These are phyloP conservation scores for Peribatodes rhomboidaria DNA, from an alignment of 2,888 invertebrate genomes.

Conservation along the genomic window DNA sequence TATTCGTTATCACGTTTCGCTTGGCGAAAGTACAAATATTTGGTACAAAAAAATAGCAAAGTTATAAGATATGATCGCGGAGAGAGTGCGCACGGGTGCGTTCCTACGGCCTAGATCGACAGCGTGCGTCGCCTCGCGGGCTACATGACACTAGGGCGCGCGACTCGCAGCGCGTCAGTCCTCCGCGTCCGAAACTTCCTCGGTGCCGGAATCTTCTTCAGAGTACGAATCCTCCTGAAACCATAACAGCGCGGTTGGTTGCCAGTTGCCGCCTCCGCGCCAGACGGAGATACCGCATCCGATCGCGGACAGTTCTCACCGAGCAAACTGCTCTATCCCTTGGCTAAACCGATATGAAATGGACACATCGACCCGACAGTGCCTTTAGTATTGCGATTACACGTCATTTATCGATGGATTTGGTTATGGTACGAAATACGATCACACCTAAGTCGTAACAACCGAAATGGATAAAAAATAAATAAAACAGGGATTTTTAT, in stretches of 20 bases:
- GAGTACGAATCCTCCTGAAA: constrained; percentile 86
- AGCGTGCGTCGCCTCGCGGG: constrained; percentile 51
- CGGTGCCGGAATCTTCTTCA: constrained; percentile 82
- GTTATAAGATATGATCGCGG: constrained; percentile 67
- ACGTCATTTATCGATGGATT: not conserved
- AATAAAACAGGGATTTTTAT: no score
- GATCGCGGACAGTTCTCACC: constrained; percentile 7
- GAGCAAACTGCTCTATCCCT: constrained; percentile 2
- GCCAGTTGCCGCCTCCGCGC: constrained; percentile 54
- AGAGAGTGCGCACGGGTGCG: constrained; percentile 43
- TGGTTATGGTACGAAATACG: not conserved
- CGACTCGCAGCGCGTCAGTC: constrained; percentile 72
- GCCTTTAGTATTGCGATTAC: not conserved
- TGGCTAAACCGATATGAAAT: constrained; percentile 13
- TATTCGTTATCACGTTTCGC: constrained; percentile 62
- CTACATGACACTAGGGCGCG: constrained; percentile 60
- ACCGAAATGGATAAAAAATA: no score
- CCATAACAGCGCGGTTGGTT: constrained; percentile 78
- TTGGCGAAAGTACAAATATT: constrained; percentile 53
- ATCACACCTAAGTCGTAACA: no score
- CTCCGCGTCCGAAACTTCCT: constrained; percentile 81
- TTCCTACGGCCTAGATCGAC: constrained; percentile 44
- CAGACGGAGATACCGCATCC: constrained; percentile 75
- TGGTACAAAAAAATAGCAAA: constrained; percentile 63
- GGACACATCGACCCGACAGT: not conserved